Base-by-base conservation (phyloP, 2,888 invertebrate genomes). In the Chrysolina americana region DNA sequence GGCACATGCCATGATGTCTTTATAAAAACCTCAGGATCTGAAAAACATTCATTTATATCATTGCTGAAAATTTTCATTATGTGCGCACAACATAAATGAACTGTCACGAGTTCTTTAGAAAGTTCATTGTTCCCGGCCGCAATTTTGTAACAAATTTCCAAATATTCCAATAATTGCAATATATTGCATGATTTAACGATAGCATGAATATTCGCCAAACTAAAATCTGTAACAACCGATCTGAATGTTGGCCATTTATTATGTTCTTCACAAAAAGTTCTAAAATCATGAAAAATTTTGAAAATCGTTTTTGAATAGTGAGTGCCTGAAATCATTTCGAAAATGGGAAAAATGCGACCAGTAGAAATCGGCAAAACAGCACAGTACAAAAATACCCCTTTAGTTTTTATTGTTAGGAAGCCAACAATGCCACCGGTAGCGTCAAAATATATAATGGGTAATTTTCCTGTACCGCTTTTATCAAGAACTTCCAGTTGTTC, bases 391-490 rank as follows among this genome's bases (percentile, higher is more conserved):
- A 68, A 77, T 50, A 76, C 70, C 41, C 56, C 47, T 50, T 76
- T 78, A 41, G 15, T 41, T 11, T 66, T 50, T 56, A 56, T 10
- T 11, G 47, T 65, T 15, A 76, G 78, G 28, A 66, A 70, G 68
- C 73, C 65, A 4, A 76, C 79, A 1, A 80, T 48, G 5, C 65
- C 56, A 3, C 80, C 79, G 10, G 79, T 79, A 11, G 79, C 78
- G 74, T 79, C 80, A 65, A 79, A 80, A 74, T 73, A 21, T 71
- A 59, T 28, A 15, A n/a, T 23, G 0, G 56, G 56, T 56, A 23
- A 56, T 23, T 15, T 8, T 15, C 1, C 23, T n/a, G 47, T 9
- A 5, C 59, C 50, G 50, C 19, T 65, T 13, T 50, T 74, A 28
- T 71, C 66, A 0, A 59, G 75, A 41, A 76, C 65, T 1, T 62